Percentiles rank a stretch among this genome's conserved stretches.
These are phyloP conservation scores for Oryzias curvinotus DNA, from an alignment of 2,113 vertebrate genomes.

Conservation along the genomic window DNA sequence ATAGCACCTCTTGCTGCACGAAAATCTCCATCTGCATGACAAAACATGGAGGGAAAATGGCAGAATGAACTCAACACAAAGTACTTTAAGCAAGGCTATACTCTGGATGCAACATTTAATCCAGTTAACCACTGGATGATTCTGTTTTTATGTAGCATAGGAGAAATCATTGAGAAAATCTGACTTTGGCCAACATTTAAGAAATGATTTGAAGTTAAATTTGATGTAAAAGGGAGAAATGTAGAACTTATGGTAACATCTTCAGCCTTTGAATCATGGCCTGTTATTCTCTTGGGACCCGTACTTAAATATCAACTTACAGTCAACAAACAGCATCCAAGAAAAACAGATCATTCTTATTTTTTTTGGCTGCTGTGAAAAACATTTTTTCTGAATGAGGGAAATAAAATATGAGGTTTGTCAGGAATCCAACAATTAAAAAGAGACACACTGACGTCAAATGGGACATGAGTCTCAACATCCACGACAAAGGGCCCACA, in stretches of 20 bases:
- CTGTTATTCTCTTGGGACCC: too few species aligned
- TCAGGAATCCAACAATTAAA: too few species aligned
- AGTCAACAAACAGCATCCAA: too few species aligned
- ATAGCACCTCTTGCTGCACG: conserved; percentile 40
- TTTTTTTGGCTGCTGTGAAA: too few species aligned
- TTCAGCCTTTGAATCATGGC: neutral
- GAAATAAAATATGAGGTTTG: too few species aligned
- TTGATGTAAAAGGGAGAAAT: conserved; percentile 15
- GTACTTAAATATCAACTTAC: too few species aligned
- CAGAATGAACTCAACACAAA: conserved; percentile 39
- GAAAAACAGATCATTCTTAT: too few species aligned
- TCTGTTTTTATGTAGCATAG: conserved; percentile 33
- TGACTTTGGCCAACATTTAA: conserved; percentile 17
- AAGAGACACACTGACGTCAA: too few species aligned
- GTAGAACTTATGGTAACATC: neutral
- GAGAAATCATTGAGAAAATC: conserved; percentile 44
- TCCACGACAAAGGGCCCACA: too few species aligned
- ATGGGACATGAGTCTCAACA: too few species aligned
- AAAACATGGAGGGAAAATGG: conserved; percentile 10
- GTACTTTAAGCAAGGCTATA: conserved; percentile 12
- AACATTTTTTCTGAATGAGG: too few species aligned
- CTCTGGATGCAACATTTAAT: too few species aligned
- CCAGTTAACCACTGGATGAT: conserved; percentile 35
- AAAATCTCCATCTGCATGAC: conserved; percentile 21
- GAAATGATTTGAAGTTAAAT: conserved; percentile 16